Evolutionary conservation across 2,888 invertebrate genomes (phyloP).

Genomic region (Mythimna impura): DNA sequence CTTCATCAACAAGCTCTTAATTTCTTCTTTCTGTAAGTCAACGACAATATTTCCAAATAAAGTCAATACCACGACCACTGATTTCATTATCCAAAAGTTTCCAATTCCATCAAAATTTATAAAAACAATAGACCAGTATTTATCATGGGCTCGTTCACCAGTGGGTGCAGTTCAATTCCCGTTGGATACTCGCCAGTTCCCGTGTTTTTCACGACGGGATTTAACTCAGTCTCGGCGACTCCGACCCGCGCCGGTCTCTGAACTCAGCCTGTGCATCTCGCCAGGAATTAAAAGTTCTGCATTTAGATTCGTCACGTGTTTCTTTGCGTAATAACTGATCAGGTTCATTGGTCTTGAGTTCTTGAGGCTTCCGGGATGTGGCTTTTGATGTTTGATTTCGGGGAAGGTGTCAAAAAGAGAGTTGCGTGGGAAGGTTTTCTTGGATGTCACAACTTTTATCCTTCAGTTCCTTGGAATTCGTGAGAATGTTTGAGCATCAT

Average conservation of each 20-base stretch:
- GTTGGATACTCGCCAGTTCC: conserved; percentile 73
- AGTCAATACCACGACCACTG: not conserved
- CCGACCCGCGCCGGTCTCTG: conserved; percentile 70
- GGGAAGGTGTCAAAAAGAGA: too few relatives aligned
- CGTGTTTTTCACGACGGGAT: conserved; percentile 70
- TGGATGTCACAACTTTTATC: not conserved
- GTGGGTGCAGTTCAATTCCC: conserved; percentile 69
- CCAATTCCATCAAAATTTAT: conserved; percentile 32
- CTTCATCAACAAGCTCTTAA: too few relatives aligned
- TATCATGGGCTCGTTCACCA: conserved; percentile 42
- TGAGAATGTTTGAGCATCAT: not conserved
- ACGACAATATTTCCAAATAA: too few relatives aligned
- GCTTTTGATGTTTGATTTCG: conserved; percentile 20
- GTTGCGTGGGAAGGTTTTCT: not conserved
- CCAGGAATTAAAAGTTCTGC: conserved; percentile 70
- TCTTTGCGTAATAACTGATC: conserved; percentile 58
- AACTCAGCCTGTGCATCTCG: conserved; percentile 69
- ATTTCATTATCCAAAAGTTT: not conserved
- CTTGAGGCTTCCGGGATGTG: conserved; percentile 47
- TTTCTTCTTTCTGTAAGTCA: too few relatives aligned
- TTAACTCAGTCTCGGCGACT: conserved; percentile 60
- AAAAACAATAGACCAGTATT: conserved; percentile 58
- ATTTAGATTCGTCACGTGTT: conserved; percentile 66
- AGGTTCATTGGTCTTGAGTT: conserved; percentile 70
- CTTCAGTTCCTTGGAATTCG: not conserved